Evolutionary conservation across 2,113 vertebrate species (phyloP).

Genomic region (Elanoides forficatus): DNA sequence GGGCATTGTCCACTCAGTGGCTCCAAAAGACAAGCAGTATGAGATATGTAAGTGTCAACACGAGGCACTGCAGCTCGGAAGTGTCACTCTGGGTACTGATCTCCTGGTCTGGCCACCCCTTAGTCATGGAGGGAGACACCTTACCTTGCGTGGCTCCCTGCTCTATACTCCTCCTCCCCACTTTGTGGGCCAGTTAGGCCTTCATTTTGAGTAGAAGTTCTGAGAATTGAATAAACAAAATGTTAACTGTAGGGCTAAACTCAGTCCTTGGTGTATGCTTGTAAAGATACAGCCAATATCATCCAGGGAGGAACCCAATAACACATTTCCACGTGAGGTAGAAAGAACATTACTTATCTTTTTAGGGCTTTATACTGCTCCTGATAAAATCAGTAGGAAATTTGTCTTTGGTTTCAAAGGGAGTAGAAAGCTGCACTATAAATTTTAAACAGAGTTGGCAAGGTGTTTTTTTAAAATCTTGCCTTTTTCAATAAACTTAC

Average conservation of each 20-base stretch:
- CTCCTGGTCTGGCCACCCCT: background rate
- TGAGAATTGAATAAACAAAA: background rate
- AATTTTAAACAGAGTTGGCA: background rate
- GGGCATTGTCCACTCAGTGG: background rate
- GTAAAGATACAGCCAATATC: background rate
- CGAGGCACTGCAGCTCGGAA: background rate
- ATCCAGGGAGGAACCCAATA: background rate
- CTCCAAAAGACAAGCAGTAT: background rate
- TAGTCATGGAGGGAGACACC: background rate
- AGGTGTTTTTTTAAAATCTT: background rate
- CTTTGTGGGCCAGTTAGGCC: background rate
- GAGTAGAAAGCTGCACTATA: background rate
- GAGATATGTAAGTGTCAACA: background rate
- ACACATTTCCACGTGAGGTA: background rate
- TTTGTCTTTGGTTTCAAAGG: slow-evolving; percentile 7
- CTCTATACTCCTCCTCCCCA: background rate
- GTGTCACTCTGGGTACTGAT: background rate
- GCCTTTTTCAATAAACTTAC: background rate
- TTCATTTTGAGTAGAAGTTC: background rate
- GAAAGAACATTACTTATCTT: background rate
- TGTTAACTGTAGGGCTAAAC: background rate
- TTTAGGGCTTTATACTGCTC: background rate
- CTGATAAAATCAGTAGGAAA: slow-evolving; percentile 11
- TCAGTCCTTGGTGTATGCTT: background rate
- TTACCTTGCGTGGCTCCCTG: background rate